These are phyloP conservation scores for Laticauda colubrina DNA, from an alignment of 2,113 vertebrate species.

Conservation along the genomic window DNA sequence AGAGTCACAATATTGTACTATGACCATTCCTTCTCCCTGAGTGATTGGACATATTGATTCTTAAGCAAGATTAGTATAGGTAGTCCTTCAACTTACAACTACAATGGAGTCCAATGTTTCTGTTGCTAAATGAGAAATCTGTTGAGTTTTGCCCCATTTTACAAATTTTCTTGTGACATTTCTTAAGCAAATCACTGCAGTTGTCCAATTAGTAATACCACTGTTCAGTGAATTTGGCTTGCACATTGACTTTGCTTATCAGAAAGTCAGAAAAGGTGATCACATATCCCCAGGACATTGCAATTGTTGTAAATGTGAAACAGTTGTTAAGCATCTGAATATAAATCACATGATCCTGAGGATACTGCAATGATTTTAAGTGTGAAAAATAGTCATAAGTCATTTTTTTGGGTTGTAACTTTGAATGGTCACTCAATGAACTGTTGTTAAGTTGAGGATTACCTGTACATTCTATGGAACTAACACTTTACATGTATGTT, in stretches of 20 bases:
- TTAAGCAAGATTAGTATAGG: neutral
- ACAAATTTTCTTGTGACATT: no score
- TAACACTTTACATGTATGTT: neutral
- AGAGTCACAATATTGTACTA: neutral
- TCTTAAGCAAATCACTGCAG: no score
- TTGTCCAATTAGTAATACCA: no score
- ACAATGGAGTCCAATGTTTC: no score
- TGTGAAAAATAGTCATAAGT: neutral
- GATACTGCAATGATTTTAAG: neutral
- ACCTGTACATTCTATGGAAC: neutral
- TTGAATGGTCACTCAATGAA: neutral
- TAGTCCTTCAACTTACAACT: no score
- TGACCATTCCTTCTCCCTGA: neutral
- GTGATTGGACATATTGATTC: neutral
- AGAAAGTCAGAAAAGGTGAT: no score
- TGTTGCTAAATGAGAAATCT: no score
- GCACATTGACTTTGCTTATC: no score
- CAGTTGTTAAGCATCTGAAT: neutral
- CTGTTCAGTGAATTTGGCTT: no score
- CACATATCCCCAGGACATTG: neutral
- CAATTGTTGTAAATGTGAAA: neutral
- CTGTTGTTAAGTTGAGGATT: neutral
- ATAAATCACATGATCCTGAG: neutral
- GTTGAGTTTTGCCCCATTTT: no score
- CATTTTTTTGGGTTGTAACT: neutral